Evolutionary conservation across 2,797 vertebrate genomes (phyloP), one percentile per base, ranked within the genome.

Genomic region (Scyliorhinus canicula): DNA sequence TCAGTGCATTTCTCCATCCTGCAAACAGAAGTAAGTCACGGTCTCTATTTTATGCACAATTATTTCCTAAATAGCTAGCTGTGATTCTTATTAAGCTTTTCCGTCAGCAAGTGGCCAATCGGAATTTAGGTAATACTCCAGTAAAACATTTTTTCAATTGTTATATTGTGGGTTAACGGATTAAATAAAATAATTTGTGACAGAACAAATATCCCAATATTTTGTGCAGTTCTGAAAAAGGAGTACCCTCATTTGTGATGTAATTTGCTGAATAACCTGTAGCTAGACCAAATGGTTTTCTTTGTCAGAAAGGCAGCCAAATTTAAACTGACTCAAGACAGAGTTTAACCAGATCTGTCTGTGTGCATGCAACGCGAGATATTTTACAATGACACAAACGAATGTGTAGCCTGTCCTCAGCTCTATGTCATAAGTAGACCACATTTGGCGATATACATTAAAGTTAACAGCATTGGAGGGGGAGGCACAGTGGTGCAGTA

Each of bases 1-100:
- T 82, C 79, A 82, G 44, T 82, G 79, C 40, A 82, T 82, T 82
- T 82, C 79, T 82, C 44, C 79, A 82, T 47, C 44, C 79, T 82
- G 44, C 21, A 82, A 82, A 82, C 44, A 19, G 40, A 82, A 82
- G 79, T 47, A 47, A 82, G 44, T 82, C 40, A 47, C 47, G 79
- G 21, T 21, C 79, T 82, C 44, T 82, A 47, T 82, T 26, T 82
- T 47, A 82, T 47, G 26, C 8, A 82, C 21, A 26, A 82, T 82
- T 82, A 82, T 47, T 44, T 82, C 40, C 40, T 47, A 44, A 47
- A 19, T 47, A 26, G 79, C 79, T 82, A 47, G 40, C 79, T 82
- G 79, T 47, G 21, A 21, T 82, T 47, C 21, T 47, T 47, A 26
- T 47, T 82, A 19, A 82, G 44, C 79, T 82, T 82, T 47, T 82